Base-by-base conservation (phyloP, 2,113 vertebrate species). In the Thalassarche chlororhynchos region DNA sequence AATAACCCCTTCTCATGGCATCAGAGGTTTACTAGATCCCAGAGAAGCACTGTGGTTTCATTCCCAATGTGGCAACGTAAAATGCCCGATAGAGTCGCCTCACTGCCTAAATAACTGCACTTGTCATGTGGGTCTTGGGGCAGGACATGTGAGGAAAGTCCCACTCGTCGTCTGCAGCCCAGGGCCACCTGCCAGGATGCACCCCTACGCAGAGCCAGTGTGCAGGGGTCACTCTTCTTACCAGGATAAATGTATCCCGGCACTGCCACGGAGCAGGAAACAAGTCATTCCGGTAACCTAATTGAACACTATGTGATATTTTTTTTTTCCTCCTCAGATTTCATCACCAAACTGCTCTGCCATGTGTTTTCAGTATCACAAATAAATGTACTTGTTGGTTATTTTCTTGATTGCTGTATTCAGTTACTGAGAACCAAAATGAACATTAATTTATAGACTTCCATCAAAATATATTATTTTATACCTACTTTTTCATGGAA, bases 131-230 rank as follows among this genome's bases (percentile, higher is more conserved):
- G 6, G 9, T 77, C 19, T 12, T 81, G 44, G 23, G 21, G 14
- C 0, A 3, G 25, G 21, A 66, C 11, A 47, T 9, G 9, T 44
- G 10, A 87, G 18, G 3, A n/a, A 72, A 88, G 40, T 66, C 16
- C 8, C 16, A 12, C 26, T 44, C 32, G 17, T 25, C 2, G 1
- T 44, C 42, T 76, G 23, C 31, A 55, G 32, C 7, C 51, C 40
- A 21, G 12, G 15, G 5, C 6, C 17, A 47, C 36, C 20, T 60
- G 15, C 8, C 32, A 40, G 25, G 20, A 12, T 31, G 9, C 9
- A 34, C 2, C 7, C 8, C 10, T 78, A 2, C 1, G 2, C 26
- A 51, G 10, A 79, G 5, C 5, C 29, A 31, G 12, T 8, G 23
- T 34, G 32, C 19, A 57, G 17, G 36, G 6, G 3, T 68, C 44